These are phyloP conservation scores for Rhinichthys klamathensis DNA, from an alignment of 2,113 vertebrate genomes.

Conservation along the genomic window DNA sequence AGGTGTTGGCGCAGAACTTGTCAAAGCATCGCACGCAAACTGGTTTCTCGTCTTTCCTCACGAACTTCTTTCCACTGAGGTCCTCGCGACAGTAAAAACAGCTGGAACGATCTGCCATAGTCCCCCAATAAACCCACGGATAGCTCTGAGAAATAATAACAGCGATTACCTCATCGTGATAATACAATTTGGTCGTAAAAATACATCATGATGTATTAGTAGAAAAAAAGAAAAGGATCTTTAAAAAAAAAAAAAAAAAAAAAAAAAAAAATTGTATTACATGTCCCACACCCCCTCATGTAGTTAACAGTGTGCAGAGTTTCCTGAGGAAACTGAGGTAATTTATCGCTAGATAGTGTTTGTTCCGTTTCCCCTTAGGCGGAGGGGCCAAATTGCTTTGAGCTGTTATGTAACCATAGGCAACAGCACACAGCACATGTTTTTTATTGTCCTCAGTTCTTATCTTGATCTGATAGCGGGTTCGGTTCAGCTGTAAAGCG, in stretches of 20 bases:
- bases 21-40: constrained; percentile 94
- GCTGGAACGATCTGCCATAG: constrained; percentile 85
- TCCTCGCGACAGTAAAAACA: constrained; percentile 92
- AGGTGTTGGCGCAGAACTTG: constrained; percentile 93
- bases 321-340: not conserved
- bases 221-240: not conserved
- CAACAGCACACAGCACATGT: constrained; percentile 39
- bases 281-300: not conserved
- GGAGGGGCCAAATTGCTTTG: not conserved
- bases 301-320: not conserved
- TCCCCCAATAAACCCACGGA: constrained; percentile 71
- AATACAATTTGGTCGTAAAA: constrained; percentile 3
- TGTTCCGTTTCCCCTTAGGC: constrained; percentile 37
- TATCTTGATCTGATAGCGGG: constrained; percentile 15
- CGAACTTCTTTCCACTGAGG: constrained; percentile 88
- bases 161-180: constrained; percentile 17
- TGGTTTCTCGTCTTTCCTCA: constrained; percentile 86
- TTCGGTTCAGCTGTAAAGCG: not conserved
- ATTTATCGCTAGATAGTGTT: constrained; percentile 45
- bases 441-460: not conserved
- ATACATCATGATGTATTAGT: not conserved
- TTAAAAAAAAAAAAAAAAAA: not conserved
- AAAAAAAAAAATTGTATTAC: not conserved
- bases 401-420: constrained; percentile 35
- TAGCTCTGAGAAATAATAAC: not conserved